A percentile compares a stretch with the other conserved stretches of the same genome.
These are phyloP conservation scores for Pipistrellus pipistrellus DNA, from an alignment of 2,797 vertebrate genomes.

Conservation along the genomic window DNA sequence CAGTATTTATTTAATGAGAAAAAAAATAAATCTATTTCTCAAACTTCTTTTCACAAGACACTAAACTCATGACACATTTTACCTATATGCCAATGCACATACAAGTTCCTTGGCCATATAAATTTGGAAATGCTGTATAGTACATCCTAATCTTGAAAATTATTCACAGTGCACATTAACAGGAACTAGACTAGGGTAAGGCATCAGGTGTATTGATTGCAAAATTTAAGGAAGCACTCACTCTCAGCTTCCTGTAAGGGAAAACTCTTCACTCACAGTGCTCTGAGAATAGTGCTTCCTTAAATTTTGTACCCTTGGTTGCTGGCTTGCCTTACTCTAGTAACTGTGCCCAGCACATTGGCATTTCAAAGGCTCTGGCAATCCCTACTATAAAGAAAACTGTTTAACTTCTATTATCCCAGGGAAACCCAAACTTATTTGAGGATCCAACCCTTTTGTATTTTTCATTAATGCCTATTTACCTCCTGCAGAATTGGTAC, in stretches of 20 bases:
- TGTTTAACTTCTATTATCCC: neutral
- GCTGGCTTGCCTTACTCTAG: neutral
- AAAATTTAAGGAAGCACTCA: neutral
- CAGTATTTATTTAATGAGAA: neutral
- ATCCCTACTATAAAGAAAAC: neutral
- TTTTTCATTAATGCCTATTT: constrained; percentile 42
- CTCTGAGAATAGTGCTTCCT: neutral
- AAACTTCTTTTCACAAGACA: neutral
- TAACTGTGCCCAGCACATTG: neutral
- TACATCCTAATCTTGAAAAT: neutral
- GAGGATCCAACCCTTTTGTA: neutral
- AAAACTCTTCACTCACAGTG: neutral
- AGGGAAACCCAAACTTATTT: constrained; percentile 11
- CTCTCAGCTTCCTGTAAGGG: neutral
- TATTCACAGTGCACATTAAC: neutral
- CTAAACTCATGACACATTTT: neutral
- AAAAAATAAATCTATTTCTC: neutral
- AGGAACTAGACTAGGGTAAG: neutral
- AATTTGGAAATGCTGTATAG: neutral
- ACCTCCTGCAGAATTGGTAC: neutral
- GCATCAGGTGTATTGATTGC: too few species aligned
- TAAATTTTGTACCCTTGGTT: neutral
- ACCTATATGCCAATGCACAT: neutral
- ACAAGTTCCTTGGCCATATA: neutral
- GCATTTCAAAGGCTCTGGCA: neutral